These are phyloP conservation scores for Pantherophis vulpinus DNA, from an alignment of 2,797 vertebrate genomes.

Conservation along the genomic window DNA sequence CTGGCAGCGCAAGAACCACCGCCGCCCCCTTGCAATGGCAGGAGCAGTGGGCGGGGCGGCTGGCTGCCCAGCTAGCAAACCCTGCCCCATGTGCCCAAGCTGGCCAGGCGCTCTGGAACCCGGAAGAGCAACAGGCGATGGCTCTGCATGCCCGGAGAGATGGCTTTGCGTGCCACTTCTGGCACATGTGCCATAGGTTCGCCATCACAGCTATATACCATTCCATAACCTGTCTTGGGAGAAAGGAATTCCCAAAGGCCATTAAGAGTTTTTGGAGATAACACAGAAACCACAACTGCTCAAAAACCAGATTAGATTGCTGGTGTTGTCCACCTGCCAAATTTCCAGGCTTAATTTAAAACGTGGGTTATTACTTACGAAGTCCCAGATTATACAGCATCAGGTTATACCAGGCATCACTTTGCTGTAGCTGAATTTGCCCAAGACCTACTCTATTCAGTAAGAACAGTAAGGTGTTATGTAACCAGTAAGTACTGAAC, in stretches of 20 bases:
- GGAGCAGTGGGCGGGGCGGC: no score
- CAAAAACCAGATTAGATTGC: not conserved
- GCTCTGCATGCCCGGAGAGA: no score
- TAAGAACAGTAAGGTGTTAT: not conserved
- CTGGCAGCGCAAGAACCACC: no score
- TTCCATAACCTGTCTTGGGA: not conserved
- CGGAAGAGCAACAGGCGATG: no score
- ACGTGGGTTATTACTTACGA: not conserved
- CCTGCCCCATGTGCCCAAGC: no score
- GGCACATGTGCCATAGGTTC: no score
- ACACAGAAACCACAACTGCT: not conserved
- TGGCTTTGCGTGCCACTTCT: no score
- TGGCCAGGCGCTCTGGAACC: no score
- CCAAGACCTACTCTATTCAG: not conserved
- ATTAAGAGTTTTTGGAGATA: not conserved
- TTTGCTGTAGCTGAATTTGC: not conserved
- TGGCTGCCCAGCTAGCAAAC: no score
- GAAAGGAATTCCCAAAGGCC: conserved; percentile 16
- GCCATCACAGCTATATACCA: not conserved
- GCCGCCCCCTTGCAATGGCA: no score
- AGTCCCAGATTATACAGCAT: not conserved
- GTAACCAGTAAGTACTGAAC: not conserved
- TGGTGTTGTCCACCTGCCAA: not conserved
- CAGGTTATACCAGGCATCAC: not conserved
- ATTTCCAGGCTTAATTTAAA: not conserved